Percentiles rank a stretch among this genome's conserved stretches.
phyloP scores from a whole-genome alignment of 2,113 vertebrate genomes.

The Apaloderma vittatum region DNA sequence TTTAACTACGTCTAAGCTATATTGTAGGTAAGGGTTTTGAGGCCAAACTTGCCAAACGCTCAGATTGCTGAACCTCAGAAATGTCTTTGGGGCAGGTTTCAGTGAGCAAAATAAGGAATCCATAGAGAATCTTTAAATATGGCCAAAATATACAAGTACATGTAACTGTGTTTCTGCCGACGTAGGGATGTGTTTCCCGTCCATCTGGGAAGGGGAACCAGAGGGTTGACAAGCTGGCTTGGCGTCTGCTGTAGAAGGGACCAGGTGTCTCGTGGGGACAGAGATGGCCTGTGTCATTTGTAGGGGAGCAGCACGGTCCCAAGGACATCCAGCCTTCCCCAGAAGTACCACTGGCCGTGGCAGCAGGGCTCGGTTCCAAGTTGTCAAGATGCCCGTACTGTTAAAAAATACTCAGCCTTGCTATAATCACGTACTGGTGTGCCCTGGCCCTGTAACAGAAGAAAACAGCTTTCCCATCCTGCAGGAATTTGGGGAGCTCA shows the following conservation, averaged over 20 bases:
- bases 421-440: not conserved
- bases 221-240: not conserved
- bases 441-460: too few relatives aligned
- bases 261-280: not conserved
- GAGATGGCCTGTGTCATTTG: not conserved
- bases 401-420: not conserved
- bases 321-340: not conserved
- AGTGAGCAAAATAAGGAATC: not conserved
- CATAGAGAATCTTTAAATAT: not conserved
- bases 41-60: not conserved
- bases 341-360: not conserved
- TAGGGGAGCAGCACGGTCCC: not conserved
- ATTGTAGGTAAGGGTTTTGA: not conserved
- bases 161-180: not conserved
- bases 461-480: not conserved
- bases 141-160: not conserved
- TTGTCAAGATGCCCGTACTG: not conserved
- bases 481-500: not conserved
- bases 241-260: not conserved
- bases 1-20: not conserved
- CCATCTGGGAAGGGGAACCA: not conserved
- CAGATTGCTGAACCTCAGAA: not conserved
- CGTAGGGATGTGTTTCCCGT: not conserved
- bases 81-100: not conserved
- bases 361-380: not conserved